Evolutionary conservation across 2,113 vertebrate genomes (phyloP), one percentile per base, ranked within the genome.

Genomic region (Orientallactaga bullata): DNA sequence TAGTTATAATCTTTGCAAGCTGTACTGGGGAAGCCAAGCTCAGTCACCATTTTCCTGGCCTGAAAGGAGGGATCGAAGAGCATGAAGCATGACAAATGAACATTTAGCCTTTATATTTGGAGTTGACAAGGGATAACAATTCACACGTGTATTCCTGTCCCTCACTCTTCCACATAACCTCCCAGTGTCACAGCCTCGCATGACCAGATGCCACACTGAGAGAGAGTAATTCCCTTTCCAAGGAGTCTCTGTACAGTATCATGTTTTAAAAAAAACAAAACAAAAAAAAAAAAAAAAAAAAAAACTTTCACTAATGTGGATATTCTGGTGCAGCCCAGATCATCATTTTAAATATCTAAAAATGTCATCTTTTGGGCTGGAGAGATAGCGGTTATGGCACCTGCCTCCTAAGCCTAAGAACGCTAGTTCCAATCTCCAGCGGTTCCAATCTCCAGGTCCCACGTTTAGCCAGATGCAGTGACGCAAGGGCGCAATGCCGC

Each of bases 1-100:
- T 88, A 90, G 95, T 96, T 95, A n/a, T n/a, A 91, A 89, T 89
- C 95, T 96, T 85, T 77, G n/a, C 60, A 79, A 90, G 68, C 35
- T 82, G 94, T 87, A 58, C 69, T 51, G 23, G 61, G 78, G 65
- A 93, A 93, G 88, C 32, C 66, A 60, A 10, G 73, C 81, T 93
- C 87, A 55, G 68, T 90, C 95, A 93, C 96, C 82, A 96, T 16
- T 95, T 87, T 61, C 72, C 94, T 93, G 95, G 88, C 60, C 83
- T 61, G 95, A 93, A 93, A 81, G 30, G 24, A 82, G 7, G 82
- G 89, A 89, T 96, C 63, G 88, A 71, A 69, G 78, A 93, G 35
- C 90, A 63, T 55, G n/a, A 96, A 94, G 92, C 69, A 58, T 94
- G 93, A 78, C 85, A 92, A 93, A 95, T 90, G 73, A 88, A 65